Percentiles rank a stretch among this genome's conserved stretches.
Evolutionary conservation across 2,113 vertebrate genomes (phyloP).

Genomic region (Mobula hypostoma): DNA sequence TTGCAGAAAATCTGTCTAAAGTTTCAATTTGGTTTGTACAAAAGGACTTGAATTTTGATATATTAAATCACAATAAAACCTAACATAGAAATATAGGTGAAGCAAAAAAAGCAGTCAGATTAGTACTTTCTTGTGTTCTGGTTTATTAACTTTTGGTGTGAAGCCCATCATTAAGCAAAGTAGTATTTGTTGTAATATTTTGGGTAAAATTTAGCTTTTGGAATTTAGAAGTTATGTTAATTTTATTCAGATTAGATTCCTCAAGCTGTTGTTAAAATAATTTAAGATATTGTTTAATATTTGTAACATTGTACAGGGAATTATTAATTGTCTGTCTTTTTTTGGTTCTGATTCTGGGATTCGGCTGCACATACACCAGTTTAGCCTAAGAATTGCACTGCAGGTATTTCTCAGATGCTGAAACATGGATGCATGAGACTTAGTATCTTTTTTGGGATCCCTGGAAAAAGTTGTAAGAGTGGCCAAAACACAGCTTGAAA

Average conservation of each 20-base stretch:
- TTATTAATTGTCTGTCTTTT: too few relatives aligned
- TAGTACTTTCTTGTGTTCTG: background rate
- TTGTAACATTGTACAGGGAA: background rate
- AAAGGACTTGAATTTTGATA: background rate
- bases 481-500: too few relatives aligned
- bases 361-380: too few relatives aligned
- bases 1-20: background rate
- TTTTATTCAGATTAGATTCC: background rate
- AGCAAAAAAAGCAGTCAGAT: background rate
- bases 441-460: too few relatives aligned
- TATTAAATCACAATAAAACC: background rate
- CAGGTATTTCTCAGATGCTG: too few relatives aligned
- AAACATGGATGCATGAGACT: too few relatives aligned
- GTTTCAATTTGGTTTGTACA: background rate
- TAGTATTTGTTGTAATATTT: background rate
- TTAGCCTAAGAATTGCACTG: too few relatives aligned
- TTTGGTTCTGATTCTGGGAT: too few relatives aligned
- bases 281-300: background rate
- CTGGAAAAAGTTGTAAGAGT: too few relatives aligned
- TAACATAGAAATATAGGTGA: background rate
- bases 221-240: background rate
- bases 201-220: background rate
- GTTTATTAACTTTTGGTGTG: background rate
- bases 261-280: background rate
- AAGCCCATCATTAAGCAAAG: background rate